These are phyloP conservation scores for Aegotheles bennettii DNA, from an alignment of 2,113 vertebrate genomes.

Conservation along the genomic window DNA sequence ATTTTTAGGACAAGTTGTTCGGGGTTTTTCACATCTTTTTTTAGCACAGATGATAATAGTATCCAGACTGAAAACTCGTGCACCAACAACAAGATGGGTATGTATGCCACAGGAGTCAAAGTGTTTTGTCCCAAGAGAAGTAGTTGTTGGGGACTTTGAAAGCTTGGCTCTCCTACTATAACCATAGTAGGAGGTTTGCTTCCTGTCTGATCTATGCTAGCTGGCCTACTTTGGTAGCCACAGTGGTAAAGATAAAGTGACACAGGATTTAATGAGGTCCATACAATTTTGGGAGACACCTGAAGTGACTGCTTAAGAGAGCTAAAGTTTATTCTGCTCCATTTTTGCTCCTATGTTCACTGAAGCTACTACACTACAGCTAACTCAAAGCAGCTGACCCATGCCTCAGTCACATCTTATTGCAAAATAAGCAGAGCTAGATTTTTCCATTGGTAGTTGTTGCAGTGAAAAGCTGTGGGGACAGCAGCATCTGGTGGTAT, in stretches of 20 bases:
- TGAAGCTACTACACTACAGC: neutral
- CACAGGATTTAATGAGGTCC: neutral
- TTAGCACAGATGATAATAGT: neutral
- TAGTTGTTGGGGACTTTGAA: neutral
- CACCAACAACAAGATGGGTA: neutral
- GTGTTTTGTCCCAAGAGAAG: neutral
- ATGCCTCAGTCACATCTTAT: neutral
- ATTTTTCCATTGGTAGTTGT: neutral
- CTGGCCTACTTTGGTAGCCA: neutral
- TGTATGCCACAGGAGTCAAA: neutral
- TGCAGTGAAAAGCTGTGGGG: neutral
- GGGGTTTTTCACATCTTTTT: neutral
- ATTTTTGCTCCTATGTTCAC: neutral
- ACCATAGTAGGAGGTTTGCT: neutral
- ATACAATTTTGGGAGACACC: neutral
- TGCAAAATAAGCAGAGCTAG: neutral
- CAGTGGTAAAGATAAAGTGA: neutral
- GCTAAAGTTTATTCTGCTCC: neutral
- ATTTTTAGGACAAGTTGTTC: neutral
- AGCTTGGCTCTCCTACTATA: too few relatives aligned
- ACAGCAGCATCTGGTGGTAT: constrained; percentile 44
- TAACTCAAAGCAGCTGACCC: accelerated
- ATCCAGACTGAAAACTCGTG: neutral
- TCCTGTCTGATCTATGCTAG: neutral
- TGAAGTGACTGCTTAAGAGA: neutral